Evolutionary conservation across 2,113 vertebrate genomes (phyloP).

Genomic region (Saguinus midas): DNA sequence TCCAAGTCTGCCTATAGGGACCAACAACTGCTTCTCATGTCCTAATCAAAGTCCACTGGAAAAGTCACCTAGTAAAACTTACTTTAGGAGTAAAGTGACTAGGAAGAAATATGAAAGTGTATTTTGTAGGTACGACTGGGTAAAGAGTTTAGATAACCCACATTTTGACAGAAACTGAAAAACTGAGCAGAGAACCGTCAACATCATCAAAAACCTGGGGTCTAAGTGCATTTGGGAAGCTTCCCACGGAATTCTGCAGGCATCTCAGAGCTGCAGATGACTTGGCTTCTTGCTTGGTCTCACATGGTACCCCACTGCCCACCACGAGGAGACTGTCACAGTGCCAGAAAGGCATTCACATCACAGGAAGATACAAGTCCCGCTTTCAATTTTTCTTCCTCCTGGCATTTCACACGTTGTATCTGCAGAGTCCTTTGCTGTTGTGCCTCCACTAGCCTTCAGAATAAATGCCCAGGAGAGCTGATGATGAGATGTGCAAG

Average conservation of each 20-base stretch:
- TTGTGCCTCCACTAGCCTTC: not conserved
- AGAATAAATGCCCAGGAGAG: not conserved
- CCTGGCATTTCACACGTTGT: fast-evolving
- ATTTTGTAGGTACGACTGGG: not conserved
- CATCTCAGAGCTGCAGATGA: not conserved
- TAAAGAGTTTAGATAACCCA: not conserved
- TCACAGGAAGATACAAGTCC: not conserved
- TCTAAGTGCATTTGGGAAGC: not conserved
- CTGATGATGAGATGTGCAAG: not conserved
- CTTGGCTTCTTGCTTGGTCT: not conserved
- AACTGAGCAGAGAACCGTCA: not conserved
- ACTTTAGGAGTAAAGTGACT: not conserved
- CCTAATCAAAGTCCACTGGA: not conserved
- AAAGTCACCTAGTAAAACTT: not conserved
- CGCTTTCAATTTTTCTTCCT: not conserved
- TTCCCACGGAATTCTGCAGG: not conserved
- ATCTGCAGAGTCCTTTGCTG: not conserved
- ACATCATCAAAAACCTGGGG: not conserved
- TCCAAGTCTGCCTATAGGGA: not conserved
- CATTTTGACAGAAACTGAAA: not conserved
- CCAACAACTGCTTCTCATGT: not conserved
- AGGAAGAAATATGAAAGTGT: not conserved
- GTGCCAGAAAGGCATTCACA: not conserved
- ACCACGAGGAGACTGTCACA: not conserved
- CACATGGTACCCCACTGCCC: not conserved